Conservation (phyloP, 2,113 vertebrate species). For the Ceyx cyanopectus region DNA sequence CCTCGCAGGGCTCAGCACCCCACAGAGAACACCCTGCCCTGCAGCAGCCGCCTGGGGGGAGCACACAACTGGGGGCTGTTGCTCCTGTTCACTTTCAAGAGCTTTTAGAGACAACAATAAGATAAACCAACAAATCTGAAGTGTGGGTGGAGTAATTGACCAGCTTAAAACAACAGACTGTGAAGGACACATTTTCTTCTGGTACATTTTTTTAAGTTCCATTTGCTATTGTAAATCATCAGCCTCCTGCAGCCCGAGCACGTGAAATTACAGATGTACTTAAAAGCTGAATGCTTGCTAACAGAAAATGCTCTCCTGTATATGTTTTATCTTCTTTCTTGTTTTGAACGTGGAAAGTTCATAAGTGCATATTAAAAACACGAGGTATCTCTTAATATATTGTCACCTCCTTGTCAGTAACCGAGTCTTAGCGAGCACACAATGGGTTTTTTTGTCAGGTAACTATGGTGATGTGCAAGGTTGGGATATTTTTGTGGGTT, state of each 20-base stretch:
- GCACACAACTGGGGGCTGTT: too few species aligned
- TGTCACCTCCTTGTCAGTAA: not conserved
- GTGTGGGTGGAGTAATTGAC: not conserved
- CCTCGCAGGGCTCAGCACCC: not conserved
- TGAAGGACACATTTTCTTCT: not conserved
- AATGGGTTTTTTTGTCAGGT: not conserved
- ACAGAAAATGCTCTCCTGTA: not conserved
- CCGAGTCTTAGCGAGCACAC: not conserved
- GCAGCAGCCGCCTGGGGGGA: accelerated
- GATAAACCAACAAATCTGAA: not conserved
- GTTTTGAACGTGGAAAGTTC: not conserved
- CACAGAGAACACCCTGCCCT: not conserved
- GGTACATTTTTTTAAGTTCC: not conserved
- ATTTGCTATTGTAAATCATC: not conserved
- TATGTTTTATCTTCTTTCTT: not conserved
- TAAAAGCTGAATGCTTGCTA: not conserved
- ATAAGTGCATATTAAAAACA: not conserved
- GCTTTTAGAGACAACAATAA: not conserved
- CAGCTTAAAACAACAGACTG: not conserved
- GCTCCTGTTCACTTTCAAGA: not conserved
- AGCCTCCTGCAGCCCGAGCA: not conserved
- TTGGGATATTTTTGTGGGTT: not conserved
- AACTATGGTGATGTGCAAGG: not conserved
- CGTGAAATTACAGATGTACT: not conserved
- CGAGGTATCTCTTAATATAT: not conserved